Evolutionary conservation across 2,113 vertebrate genomes (phyloP).

Genomic region (Clupea harengus): DNA sequence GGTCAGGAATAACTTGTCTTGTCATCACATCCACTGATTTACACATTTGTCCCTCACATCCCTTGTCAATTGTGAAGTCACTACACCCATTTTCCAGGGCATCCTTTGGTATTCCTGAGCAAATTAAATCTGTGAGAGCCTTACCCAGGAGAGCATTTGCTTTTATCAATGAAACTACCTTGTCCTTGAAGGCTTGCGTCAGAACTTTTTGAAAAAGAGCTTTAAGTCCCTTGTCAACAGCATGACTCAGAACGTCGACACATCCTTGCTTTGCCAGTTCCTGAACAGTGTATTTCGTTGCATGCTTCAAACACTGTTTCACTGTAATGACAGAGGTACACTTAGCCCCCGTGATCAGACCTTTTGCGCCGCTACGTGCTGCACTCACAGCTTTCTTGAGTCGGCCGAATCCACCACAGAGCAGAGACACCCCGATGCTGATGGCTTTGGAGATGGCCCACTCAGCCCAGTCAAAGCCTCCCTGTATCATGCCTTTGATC

Average conservation of each 20-base stretch:
- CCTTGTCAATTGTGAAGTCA: conserved; percentile 25
- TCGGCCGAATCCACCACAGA: conserved; percentile 28
- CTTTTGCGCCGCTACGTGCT: conserved; percentile 28
- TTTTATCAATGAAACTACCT: neutral
- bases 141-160: conserved; percentile 24
- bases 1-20: neutral
- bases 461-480: conserved; percentile 42
- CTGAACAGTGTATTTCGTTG: conserved; percentile 23
- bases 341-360: no score
- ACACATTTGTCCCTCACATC: neutral
- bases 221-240: conserved; percentile 14
- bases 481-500: conserved; percentile 41
- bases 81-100: neutral
- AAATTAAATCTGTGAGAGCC: conserved; percentile 12
- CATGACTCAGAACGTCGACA: conserved; percentile 25
- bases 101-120: conserved; percentile 26
- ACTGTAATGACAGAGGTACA: neutral
- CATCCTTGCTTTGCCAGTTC: conserved; percentile 32
- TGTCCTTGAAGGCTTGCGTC: conserved; percentile 11
- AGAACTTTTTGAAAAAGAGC: neutral
- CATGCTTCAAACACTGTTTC: conserved; percentile 25
- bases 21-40: no score
- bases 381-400: conserved; percentile 4
- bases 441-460: conserved; percentile 44
- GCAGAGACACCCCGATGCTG: conserved; percentile 36